Evolutionary conservation across 2,888 invertebrate genomes (phyloP).

Genomic region (Hirtodrosophila duncani): DNA sequence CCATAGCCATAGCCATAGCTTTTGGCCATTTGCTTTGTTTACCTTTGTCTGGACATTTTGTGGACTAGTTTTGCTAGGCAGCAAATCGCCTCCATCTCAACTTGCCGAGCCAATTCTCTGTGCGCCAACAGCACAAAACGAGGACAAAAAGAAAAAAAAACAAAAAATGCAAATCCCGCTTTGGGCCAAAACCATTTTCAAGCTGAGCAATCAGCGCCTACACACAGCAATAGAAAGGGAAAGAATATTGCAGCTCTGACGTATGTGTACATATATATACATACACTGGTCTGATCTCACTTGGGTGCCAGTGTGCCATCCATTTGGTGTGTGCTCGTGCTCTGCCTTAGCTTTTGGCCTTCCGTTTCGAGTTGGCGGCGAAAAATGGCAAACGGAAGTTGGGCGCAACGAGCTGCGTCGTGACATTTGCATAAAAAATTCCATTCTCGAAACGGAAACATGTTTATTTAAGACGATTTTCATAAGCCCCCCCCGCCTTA

Average conservation of each 20-base stretch:
- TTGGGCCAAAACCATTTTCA: slow-evolving; percentile 38
- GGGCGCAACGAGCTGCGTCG: slow-evolving; percentile 49
- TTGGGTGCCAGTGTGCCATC: slow-evolving; percentile 2
- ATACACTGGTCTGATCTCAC: background rate
- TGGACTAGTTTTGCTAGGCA: no score
- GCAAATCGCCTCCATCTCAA: no score
- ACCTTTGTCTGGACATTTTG: slow-evolving; percentile 34
- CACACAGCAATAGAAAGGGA: slow-evolving; percentile 9
- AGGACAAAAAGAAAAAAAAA: no score
- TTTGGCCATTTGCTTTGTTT: slow-evolving; percentile 34
- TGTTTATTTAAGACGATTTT: slow-evolving; percentile 42
- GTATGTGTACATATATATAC: background rate
- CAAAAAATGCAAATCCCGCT: slow-evolving; percentile 12
- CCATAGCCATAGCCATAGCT: slow-evolving; percentile 6
- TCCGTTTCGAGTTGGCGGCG: slow-evolving; percentile 30
- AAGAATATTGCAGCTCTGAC: no score
- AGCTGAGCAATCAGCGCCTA: slow-evolving; percentile 43
- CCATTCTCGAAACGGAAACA: slow-evolving; percentile 41
- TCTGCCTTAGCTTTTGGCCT: slow-evolving; percentile 15
- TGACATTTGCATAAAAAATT: slow-evolving; percentile 56
- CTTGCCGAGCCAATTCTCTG: no score
- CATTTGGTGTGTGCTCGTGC: background rate
- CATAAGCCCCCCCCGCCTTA: slow-evolving; percentile 4
- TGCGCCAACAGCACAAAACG: no score
- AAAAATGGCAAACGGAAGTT: slow-evolving; percentile 52